These are phyloP conservation scores for Steinernema khuongi DNA, from an alignment of 1,140 invertebrate species.

Conservation along the genomic window DNA sequence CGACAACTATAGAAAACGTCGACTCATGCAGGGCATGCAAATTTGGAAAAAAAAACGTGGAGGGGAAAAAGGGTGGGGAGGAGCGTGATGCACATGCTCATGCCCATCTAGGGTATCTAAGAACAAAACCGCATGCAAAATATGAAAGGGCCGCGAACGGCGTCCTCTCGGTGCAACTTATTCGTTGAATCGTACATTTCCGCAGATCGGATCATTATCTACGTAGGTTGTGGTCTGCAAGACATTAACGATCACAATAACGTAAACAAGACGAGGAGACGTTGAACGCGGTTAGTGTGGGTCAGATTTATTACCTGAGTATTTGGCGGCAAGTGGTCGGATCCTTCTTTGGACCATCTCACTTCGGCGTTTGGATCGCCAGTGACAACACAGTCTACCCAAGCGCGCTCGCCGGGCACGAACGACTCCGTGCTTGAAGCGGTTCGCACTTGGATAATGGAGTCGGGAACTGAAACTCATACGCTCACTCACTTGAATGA, in stretches of 20 bases:
- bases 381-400: slow-evolving; percentile 55
- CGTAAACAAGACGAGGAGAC: background rate
- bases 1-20: slow-evolving; percentile 4
- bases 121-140: slow-evolving; percentile 1
- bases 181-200: slow-evolving; percentile 11
- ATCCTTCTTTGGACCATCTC: slow-evolving; percentile 52
- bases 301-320: slow-evolving; percentile 44
- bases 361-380: slow-evolving; percentile 51
- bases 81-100: background rate
- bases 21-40: slow-evolving; percentile 32
- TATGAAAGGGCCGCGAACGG: background rate
- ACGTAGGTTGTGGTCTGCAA: slow-evolving; percentile 3
- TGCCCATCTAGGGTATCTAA: background rate
- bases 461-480: slow-evolving; percentile 52
- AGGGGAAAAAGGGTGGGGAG: background rate
- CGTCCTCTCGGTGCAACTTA: background rate
- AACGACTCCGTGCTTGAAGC: slow-evolving; percentile 54
- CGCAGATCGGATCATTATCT: slow-evolving; percentile 16
- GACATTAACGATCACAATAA: background rate
- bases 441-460: slow-evolving; percentile 55
- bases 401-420: slow-evolving; percentile 52
- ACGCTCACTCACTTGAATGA: background rate
- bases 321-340: slow-evolving; percentile 47
- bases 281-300: background rate
- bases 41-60: background rate